Base-by-base conservation (phyloP, 2,797 vertebrate genomes). In the Threskiornis aethiopicus region DNA sequence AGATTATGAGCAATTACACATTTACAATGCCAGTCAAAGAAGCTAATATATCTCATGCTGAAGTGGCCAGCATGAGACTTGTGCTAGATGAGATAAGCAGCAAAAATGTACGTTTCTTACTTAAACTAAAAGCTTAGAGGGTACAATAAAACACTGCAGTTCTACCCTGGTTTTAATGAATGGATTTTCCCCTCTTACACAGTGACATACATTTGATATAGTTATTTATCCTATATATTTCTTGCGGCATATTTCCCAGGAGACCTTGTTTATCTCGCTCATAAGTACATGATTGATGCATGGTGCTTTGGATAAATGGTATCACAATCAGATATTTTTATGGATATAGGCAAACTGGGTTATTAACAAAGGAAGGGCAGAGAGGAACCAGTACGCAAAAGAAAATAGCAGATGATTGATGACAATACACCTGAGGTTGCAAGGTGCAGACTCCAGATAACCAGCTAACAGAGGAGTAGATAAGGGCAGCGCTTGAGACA, bases 371-470 rank as follows among this genome's bases (percentile, higher is more conserved):
- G 87, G 96, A 97, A 96, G 75, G 89, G 93, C 55, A 92, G 95
- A 94, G 96, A 96, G 82, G 82, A 93, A 87, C 89, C 91, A 92
- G 47, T 61, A 91, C 51, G 71, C 41, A 41, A 52, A 71, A 95
- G 91, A 95, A 98, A 97, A 95, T 54, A 89, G 95, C 55, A 89
- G 87, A 65, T 98, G 98, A 98, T 97, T 92, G 96, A 98, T 98
- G 97, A 97, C 95, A 96, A 92, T 91, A 96, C 95, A 97, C 93
- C 95, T 97, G 95, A 89, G 96, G 95, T 96, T 94, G 93, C 98
- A 98, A 98, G 98, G 98, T 98, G 98, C 81, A 87, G 95, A 46
- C 77, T 67, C 21, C 52, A 97, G 98, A 98, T 98, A 98, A 98
- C 95, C 72, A 84, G 89, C 80, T 80, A 94, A 78, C 28, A 59